A percentile compares a stretch with the other conserved stretches of the same genome.
These are phyloP conservation scores for Melanerpes formicivorus DNA, from an alignment of 2,113 vertebrate species.

Conservation along the genomic window DNA sequence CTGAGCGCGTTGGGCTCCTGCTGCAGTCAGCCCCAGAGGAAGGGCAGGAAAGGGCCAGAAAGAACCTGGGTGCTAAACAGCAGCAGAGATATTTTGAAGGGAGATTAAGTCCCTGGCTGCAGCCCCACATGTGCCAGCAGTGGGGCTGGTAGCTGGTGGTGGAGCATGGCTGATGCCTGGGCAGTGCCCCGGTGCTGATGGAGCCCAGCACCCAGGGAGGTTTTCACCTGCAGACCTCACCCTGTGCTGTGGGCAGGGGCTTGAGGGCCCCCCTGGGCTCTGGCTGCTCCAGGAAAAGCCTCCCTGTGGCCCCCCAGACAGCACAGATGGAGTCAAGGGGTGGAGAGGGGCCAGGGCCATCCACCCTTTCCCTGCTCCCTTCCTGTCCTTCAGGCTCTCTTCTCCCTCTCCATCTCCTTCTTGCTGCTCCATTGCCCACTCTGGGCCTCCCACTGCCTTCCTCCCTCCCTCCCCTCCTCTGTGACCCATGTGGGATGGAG, in stretches of 20 bases:
- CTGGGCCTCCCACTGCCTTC: not conserved
- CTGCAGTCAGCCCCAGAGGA: not conserved
- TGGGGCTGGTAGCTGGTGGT: not conserved
- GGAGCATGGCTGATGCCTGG: not conserved
- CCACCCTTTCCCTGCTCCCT: not conserved
- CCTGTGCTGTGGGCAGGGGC: not conserved
- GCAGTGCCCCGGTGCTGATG: not conserved
- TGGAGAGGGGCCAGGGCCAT: not conserved
- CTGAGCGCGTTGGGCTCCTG: not conserved
- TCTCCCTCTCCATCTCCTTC: not conserved
- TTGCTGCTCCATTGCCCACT: not conserved
- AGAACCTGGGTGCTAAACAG: not conserved
- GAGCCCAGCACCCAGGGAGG: not conserved
- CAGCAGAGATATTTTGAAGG: not conserved
- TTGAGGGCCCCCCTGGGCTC: too few species aligned
- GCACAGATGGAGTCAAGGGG: not conserved
- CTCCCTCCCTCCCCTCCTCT: not conserved
- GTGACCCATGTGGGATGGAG: not conserved
- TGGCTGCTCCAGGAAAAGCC: not conserved
- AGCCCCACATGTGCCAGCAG: accelerated
- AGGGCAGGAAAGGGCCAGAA: not conserved
- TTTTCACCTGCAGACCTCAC: not conserved
- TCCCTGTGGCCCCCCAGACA: accelerated
- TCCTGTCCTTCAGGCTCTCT: not conserved
- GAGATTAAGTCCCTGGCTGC: not conserved